phyloP scores from a whole-genome alignment of 2,888 invertebrate genomes.

The Rotaria socialis region DNA sequence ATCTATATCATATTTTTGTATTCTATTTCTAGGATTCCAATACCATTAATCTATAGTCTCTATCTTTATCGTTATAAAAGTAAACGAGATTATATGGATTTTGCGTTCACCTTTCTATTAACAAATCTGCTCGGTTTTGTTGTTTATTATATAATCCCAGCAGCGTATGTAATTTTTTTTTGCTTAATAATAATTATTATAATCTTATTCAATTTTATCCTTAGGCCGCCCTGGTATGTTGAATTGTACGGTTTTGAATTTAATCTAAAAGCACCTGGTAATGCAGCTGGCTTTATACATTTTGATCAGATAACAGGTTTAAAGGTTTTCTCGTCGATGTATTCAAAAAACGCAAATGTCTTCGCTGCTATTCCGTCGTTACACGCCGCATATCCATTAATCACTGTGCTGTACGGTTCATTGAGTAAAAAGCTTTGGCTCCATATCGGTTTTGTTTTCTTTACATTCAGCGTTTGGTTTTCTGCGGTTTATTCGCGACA shows the following conservation, averaged over 20 bases:
- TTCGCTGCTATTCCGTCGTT: conserved; percentile 39
- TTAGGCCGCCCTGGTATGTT: conserved; percentile 35
- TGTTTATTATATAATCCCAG: conserved; percentile 20
- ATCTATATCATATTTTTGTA: too few relatives aligned
- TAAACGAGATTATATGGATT: conserved; percentile 34
- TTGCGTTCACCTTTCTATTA: conserved; percentile 36
- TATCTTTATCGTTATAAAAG: conserved; percentile 27
- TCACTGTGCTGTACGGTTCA: neutral
- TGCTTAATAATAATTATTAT: neutral
- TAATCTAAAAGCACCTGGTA: neutral
- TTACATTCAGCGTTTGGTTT: conserved; percentile 30
- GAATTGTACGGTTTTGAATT: conserved; percentile 35
- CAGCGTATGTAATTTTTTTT: neutral
- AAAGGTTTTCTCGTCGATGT: neutral
- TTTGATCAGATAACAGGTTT: conserved; percentile 19
- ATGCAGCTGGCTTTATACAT: conserved; percentile 11
- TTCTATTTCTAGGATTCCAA: neutral
- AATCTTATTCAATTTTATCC: neutral
- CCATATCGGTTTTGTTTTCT: neutral
- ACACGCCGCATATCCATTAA: conserved; percentile 32
- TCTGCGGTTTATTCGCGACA: conserved; percentile 34
- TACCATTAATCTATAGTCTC: neutral
- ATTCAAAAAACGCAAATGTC: conserved; percentile 26
- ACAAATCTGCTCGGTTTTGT: conserved; percentile 1
- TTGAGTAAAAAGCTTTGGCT: neutral